Percentiles rank a stretch among this genome's conserved stretches.
These are phyloP conservation scores for Ceratina japonica DNA, from an alignment of 1,140 invertebrate genomes.

Conservation along the genomic window DNA sequence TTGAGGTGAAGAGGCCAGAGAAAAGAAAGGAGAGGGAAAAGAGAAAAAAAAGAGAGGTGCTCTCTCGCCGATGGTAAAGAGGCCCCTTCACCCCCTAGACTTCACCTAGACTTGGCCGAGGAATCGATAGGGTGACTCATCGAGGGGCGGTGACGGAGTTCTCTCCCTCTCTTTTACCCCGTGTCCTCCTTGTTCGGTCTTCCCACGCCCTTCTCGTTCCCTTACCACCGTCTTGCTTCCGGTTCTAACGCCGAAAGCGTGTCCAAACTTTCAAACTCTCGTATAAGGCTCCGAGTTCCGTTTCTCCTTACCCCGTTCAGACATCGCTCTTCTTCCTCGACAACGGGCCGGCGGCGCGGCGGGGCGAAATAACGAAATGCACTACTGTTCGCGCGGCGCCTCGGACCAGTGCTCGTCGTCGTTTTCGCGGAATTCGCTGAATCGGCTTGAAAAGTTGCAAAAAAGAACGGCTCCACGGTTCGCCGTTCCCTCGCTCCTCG, in stretches of 20 bases:
- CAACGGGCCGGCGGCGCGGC: no score
- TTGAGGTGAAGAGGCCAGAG: constrained; percentile 10
- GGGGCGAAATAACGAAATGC: constrained; percentile 60
- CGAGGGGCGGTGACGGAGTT: constrained; percentile 70
- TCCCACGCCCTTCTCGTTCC: constrained; percentile 41
- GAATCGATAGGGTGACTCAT: constrained; percentile 77
- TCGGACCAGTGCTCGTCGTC: background rate
- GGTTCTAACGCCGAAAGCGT: constrained; percentile 63
- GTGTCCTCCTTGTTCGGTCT: constrained; percentile 52
- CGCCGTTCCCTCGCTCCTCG: background rate
- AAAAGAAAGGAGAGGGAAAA: constrained; percentile 38
- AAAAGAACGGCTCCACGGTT: background rate
- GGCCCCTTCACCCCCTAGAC: constrained; percentile 45
- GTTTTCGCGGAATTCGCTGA: constrained; percentile 22
- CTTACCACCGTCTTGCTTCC: constrained; percentile 48
- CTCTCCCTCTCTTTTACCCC: constrained; percentile 30
- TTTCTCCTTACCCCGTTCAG: background rate
- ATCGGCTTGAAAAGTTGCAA: constrained; percentile 18
- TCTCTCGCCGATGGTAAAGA: constrained; percentile 51
- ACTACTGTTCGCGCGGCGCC: constrained; percentile 14
- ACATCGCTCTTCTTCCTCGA: background rate
- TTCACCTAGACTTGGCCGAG: constrained; percentile 59
- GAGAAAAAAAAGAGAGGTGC: constrained; percentile 8
- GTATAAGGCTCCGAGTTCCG: constrained; percentile 24
- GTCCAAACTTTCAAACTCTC: constrained; percentile 69